Evolutionary conservation across 1,140 invertebrate species (phyloP).

Genomic region (Zaprionus tsacasi): DNA sequence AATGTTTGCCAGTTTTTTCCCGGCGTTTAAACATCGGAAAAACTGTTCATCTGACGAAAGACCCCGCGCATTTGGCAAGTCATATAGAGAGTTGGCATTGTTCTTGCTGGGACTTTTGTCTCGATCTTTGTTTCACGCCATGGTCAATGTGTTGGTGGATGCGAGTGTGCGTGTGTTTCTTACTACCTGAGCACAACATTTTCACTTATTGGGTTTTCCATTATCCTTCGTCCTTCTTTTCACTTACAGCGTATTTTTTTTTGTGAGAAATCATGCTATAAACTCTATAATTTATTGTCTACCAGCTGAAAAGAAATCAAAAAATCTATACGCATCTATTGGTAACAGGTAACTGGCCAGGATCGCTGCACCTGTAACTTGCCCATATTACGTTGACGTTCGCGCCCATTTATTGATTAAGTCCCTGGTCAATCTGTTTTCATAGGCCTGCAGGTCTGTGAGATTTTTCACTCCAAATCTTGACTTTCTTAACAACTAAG

Average conservation of each 20-base stretch:
- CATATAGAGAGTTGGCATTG: conserved; percentile 36
- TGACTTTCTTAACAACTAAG: conserved; percentile 55
- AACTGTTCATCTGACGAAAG: conserved; percentile 37
- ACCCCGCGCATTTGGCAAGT: conserved; percentile 62
- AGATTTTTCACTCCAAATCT: conserved; percentile 27
- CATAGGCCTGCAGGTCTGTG: conserved; percentile 13
- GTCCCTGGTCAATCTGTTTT: conserved; percentile 30
- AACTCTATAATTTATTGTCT: conserved; percentile 73
- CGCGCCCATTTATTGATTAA: conserved; percentile 44
- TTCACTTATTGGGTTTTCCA: conserved; percentile 69
- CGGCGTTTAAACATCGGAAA: conserved; percentile 40
- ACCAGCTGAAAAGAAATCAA: conserved; percentile 59
- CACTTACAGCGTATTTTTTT: conserved; percentile 6
- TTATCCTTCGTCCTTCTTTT: conserved; percentile 51
- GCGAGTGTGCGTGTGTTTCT: conserved; percentile 1
- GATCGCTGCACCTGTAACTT: conserved; percentile 56
- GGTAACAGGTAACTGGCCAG: conserved; percentile 50
- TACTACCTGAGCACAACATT: conserved; percentile 47
- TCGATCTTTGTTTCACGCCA: conserved; percentile 31
- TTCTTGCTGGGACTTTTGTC: conserved; percentile 52
- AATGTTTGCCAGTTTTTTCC: conserved; percentile 56
- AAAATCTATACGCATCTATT: conserved; percentile 33
- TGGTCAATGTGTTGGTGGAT: conserved; percentile 30
- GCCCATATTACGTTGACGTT: conserved; percentile 52
- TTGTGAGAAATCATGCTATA: conserved; percentile 68